These are phyloP conservation scores for Petrosia ficiformis DNA, from an alignment of 37 sponge, comb jelly and placozoan genomes.

Conservation along the genomic window DNA sequence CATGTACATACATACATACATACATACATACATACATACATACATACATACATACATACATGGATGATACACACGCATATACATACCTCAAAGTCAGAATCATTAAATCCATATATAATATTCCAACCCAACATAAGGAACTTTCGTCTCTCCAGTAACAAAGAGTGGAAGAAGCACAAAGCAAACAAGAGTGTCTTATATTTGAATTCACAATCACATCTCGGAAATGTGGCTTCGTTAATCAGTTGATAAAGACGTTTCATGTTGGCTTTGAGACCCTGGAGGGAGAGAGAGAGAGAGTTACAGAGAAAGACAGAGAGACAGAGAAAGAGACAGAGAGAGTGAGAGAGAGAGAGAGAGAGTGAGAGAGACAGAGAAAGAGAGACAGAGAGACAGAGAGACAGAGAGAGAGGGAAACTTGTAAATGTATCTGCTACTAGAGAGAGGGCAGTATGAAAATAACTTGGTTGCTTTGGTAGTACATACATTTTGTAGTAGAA, in stretches of 20 bases:
- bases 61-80: too few species aligned
- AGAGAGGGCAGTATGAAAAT: too few species aligned
- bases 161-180: constrained; percentile 97
- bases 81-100: constrained; percentile 98
- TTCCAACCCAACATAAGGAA: constrained; percentile 99
- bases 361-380: background rate
- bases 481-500: too few species aligned
- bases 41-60: too few species aligned
- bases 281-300: background rate
- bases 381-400: background rate
- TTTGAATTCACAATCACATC: constrained; percentile 84
- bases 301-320: background rate
- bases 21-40: too few species aligned
- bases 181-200: constrained; percentile 97
- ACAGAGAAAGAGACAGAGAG: background rate
- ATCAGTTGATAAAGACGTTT: constrained; percentile 95
- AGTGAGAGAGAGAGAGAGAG: constrained; percentile 9
- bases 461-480: too few species aligned
- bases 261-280: constrained; percentile 99
- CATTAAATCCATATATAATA: constrained; percentile 97
- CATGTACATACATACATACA: background rate
- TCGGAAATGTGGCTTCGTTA: constrained; percentile 78
- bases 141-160: constrained; percentile 96
- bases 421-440: too few species aligned
- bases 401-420: background rate